Evolutionary conservation across 2,113 vertebrate species (phyloP).

Genomic region (Gobio gobio): DNA sequence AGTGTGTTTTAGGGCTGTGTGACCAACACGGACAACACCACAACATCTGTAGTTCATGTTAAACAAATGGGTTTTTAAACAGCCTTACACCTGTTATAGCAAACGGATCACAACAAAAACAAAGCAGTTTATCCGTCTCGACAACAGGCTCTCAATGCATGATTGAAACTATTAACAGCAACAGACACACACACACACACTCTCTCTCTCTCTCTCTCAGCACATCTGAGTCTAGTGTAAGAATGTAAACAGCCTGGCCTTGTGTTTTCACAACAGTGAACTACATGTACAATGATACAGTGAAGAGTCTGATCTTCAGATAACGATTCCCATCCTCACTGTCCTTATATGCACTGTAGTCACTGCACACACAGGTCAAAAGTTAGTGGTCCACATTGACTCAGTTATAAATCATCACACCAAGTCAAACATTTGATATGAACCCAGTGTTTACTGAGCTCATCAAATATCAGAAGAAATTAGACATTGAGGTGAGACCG

Average conservation of each 20-base stretch:
- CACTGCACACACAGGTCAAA: background rate
- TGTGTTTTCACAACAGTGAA: slow-evolving; percentile 17
- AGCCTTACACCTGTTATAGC: background rate
- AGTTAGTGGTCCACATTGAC: background rate
- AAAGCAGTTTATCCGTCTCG: background rate
- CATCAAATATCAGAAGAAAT: background rate
- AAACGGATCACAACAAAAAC: background rate
- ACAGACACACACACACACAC: background rate
- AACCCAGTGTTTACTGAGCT: background rate
- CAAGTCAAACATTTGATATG: background rate
- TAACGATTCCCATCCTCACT: background rate
- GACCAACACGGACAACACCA: background rate
- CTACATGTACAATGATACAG: slow-evolving; percentile 15
- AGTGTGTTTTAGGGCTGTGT: background rate
- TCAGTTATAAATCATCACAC: background rate
- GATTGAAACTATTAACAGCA: background rate
- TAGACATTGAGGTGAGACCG: background rate
- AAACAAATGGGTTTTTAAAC: background rate
- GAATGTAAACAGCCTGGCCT: slow-evolving; percentile 4
- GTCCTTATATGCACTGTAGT: background rate
- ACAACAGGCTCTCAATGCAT: background rate
- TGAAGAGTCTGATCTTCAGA: background rate
- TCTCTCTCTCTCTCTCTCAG: no score
- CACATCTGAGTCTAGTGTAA: background rate
- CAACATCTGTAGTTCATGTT: background rate